Base-by-base conservation (phyloP, 2,113 vertebrate species). In the Electrona antarctica region DNA sequence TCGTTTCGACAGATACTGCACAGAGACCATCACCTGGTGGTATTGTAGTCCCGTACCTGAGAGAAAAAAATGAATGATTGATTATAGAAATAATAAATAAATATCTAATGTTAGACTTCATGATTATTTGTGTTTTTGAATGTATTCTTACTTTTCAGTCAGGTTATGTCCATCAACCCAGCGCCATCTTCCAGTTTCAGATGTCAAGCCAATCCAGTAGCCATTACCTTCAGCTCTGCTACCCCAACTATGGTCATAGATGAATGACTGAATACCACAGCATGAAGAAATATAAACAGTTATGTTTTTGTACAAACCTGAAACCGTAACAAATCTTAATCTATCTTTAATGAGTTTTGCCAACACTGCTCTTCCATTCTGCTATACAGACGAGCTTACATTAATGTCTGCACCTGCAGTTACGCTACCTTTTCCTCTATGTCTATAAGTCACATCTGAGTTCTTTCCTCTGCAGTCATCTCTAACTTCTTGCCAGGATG, bases 171-270 rank as follows among this genome's bases (percentile, higher is more conserved):
- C 64, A 55, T 67, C 52, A 10, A 67, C 33, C 64, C 52, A 67
- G 7, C 13, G 7, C 64, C 64, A 67, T 55, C 15, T 5, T 7
- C 33, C 13, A 49, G 11, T 41, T 51, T 8, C 51, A 9, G 10
- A 46, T 10, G 41, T 29, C 67, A 69, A 14, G 28, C 67, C 67
- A 12, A 69, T 59, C 67, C 67, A 69, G 56, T 59, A 60, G 11
- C 55, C 67, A 29, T 49, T 11, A 8, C 1, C 6, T 48, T 13
- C 14, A 60, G 14, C 55, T 2, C 9, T 15, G 21, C 10, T 6
- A 21, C 1, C 4, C 7, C 8, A 12, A 10, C 46, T 60, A 46
- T 50, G 5, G 6, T n/a, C n/a, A 9, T 9, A 3, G 46, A 69
- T 57, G 15, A 59, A 58, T 49, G 21, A 14, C 67, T 69, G 46